Base-by-base conservation (phyloP, 2,797 vertebrate genomes). In the Catostomus latipinnis region DNA sequence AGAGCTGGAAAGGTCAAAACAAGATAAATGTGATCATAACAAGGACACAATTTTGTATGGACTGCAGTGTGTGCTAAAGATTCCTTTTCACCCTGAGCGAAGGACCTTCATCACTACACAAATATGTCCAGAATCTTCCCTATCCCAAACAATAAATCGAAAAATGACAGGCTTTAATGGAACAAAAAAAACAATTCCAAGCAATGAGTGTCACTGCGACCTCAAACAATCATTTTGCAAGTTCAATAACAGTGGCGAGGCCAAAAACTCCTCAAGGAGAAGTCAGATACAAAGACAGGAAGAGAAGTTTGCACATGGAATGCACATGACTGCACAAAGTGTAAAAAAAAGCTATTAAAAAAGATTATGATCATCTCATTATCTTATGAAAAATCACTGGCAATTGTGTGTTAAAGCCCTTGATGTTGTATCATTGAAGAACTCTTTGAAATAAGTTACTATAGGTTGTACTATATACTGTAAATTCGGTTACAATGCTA, bases 221-320 rank as follows among this genome's bases (percentile, higher is more conserved):
- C 79, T 76, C 52, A 74, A 74, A 74, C 48, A 75, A 76, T 67
- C 78, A 83, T 87, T 87, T 81, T 72, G 56, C 71, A 67, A 81
- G 75, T 82, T 72, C 76, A 22, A 66, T 58, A 69, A 71, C 69
- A 74, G 58, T 8, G 63, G 69, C 62, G 45, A 74, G 70, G 69
- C 52, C 69, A 78, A 70, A 66, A 81, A 77, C 34, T 34, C 34
- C 74, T 52, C 50, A 50, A 71, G 66, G 34, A 65, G 71, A 45
- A 14, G 43, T 74, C 49, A 22, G 74, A 73, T 81, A 83, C 76
- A 86, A 76, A 74, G 22, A 54, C 62, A 56, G 82, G 70, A 75
- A 80, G 71, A 81, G 46, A 52, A 74, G 70, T 54, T 67, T 63
- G 74, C 45, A 52, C 13, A 60, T 12, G 61, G 71, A 74, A 66